phyloP scores from a whole-genome alignment of 2,888 invertebrate species.

The Diabrotica balteata region DNA sequence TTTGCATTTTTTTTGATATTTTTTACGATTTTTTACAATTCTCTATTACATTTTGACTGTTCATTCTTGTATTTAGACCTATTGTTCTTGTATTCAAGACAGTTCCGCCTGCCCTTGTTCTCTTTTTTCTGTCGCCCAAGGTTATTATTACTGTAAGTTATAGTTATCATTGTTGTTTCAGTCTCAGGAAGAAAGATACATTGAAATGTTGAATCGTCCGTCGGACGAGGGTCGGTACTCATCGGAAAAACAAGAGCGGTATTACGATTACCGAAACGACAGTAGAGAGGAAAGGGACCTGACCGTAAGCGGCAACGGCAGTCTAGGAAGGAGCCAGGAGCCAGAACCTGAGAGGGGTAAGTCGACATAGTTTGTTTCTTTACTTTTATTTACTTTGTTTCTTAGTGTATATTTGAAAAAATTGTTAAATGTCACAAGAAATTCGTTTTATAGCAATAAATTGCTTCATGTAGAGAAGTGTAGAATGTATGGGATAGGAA shows the following conservation, averaged over 20 bases:
- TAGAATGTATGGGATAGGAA: no score
- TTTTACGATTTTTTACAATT: no score
- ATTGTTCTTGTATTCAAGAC: no score
- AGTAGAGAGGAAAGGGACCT: constrained; percentile 63
- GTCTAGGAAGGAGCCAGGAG: constrained; percentile 63
- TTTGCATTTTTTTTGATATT: no score
- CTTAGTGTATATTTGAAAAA: no score
- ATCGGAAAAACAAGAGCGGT: constrained; percentile 62
- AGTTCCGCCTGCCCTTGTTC: no score
- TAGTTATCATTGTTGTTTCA: constrained; percentile 18
- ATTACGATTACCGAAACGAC: constrained; percentile 59
- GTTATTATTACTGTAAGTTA: not conserved
- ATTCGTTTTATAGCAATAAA: no score
- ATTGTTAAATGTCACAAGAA: no score
- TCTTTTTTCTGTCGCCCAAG: no score
- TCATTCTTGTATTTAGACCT: no score
- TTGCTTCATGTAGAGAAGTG: no score
- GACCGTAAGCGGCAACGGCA: constrained; percentile 62
- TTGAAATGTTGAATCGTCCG: constrained; percentile 54
- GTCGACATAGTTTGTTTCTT: constrained; percentile 19
- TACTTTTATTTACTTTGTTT: constrained; percentile 39
- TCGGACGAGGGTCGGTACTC: constrained; percentile 60
- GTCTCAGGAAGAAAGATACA: constrained; percentile 63
- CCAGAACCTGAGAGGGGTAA: constrained; percentile 70
- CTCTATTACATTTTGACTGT: no score